Evolutionary conservation across 2,113 vertebrate species (phyloP), one percentile per base, ranked within the genome.

Genomic region (Jaculus jaculus): DNA sequence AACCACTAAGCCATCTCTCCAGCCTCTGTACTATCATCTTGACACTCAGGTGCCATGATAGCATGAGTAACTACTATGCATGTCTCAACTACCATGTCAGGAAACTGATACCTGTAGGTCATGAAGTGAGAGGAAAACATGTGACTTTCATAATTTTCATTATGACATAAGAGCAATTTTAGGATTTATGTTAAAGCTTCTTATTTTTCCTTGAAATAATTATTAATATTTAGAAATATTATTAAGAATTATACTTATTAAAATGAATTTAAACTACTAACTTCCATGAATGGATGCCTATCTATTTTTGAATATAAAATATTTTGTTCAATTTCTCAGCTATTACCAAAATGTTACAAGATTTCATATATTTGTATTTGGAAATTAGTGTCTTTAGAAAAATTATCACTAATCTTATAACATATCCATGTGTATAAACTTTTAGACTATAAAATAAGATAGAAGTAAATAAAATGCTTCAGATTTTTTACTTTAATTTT

Each of bases 391-490:
- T 88, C 58, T 77, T 65, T 87, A 90, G 88, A 88, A 13, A 23
- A n/a, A 4, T 61, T 23, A 80, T 51, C 82, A 80, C 47, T 89
- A 42, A 78, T 92, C 60, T 72, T 66, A 60, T 8, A 89, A 47
- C 61, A 73, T 2, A 84, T 65, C 24, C 30, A 78, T 9, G 12
- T 61, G 86, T 21, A 0, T 71, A 85, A 60, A 7, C 21, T 88
- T 60, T 12, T 69, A 85, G 73, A 34, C 39, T 91, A 83, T 65
- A 84, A 84, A 85, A 81, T 69, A 77, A 85, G 84, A 75, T 12
- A 63, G 81, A 66, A 89, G 68, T 32, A 69, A 84, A 47, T n/a
- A 47, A 74, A 58, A 65, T 23, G 12, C 32, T 69, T 69, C 26
- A 60, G 18, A 61, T 78, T 26, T 84, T 87, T 93, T 47, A 47